Percentiles rank a stretch among this genome's conserved stretches.
phyloP scores from a whole-genome alignment of 2,113 vertebrate species.

The Uropsilus gracilis region DNA sequence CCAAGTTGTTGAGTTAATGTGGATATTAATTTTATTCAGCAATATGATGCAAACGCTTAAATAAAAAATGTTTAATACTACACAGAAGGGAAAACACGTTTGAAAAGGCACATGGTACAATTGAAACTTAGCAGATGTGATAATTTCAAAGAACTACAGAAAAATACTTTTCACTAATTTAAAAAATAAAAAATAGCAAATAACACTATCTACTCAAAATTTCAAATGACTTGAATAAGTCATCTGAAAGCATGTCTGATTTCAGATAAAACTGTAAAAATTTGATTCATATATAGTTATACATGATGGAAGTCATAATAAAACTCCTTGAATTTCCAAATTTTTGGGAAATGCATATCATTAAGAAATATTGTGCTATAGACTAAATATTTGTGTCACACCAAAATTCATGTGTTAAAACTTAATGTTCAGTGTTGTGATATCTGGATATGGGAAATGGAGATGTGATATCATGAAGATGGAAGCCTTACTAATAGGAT shows the following conservation, averaged over 20 bases:
- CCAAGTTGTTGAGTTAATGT: too few species aligned
- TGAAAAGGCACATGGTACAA: not conserved
- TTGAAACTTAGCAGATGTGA: not conserved
- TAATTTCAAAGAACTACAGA: not conserved
- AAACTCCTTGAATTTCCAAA: not conserved
- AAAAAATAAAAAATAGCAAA: not conserved
- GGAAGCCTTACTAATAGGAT: not conserved
- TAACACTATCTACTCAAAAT: not conserved
- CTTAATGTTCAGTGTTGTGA: not conserved
- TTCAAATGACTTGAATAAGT: not conserved
- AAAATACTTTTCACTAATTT: not conserved
- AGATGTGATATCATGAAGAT: not conserved
- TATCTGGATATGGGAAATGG: not conserved
- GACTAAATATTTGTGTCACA: not conserved
- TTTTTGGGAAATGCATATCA: too few species aligned
- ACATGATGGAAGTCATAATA: not conserved
- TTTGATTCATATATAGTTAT: not conserved
- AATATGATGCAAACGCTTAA: too few species aligned
- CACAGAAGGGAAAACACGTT: too few species aligned
- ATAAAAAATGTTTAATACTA: too few species aligned
- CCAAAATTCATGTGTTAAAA: not conserved
- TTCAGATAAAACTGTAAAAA: not conserved
- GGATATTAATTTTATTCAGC: too few species aligned
- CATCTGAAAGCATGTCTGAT: not conserved
- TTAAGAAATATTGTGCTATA: not conserved